Conservation (phyloP, 2,888 invertebrate genomes). For the Drosophila meridionalis region DNA sequence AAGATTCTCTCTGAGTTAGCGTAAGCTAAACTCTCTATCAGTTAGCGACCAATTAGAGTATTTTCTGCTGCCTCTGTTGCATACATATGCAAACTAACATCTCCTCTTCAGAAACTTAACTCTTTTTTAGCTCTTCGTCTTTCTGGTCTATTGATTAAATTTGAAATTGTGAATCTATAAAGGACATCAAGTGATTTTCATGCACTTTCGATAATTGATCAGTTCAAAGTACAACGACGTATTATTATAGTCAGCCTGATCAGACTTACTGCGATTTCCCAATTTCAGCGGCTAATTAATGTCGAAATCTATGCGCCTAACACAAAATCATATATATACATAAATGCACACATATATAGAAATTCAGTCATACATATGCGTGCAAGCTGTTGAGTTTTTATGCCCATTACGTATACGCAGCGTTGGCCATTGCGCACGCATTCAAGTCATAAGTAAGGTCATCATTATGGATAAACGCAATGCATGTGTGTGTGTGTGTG, state of each 20-base stretch:
- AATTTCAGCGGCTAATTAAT: slow-evolving; percentile 25
- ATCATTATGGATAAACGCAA: slow-evolving; percentile 80
- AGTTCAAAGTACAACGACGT: no score
- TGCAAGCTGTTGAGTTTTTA: slow-evolving; percentile 30
- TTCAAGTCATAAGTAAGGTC: slow-evolving; percentile 76
- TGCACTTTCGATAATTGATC: no score
- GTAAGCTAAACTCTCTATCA: no score
- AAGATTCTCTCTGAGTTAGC: no score
- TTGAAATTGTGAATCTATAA: no score
- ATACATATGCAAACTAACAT: no score
- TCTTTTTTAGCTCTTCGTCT: no score
- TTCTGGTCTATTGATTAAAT: no score
- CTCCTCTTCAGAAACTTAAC: no score
- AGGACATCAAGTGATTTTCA: no score
- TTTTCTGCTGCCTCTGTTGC: no score
- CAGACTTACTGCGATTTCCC: slow-evolving; percentile 1
- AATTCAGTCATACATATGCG: background rate
- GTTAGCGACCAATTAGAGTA: no score
- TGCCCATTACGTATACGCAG: slow-evolving; percentile 68
- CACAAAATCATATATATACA: background rate
- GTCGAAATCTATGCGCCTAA: slow-evolving; percentile 39
- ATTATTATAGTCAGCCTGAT: background rate
- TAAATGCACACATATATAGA: background rate
- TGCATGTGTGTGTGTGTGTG: slow-evolving; percentile 54
- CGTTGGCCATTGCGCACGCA: slow-evolving; percentile 43